These are phyloP conservation scores for Poliocrania exsul DNA, from an alignment of 2,797 vertebrate species.

Conservation along the genomic window DNA sequence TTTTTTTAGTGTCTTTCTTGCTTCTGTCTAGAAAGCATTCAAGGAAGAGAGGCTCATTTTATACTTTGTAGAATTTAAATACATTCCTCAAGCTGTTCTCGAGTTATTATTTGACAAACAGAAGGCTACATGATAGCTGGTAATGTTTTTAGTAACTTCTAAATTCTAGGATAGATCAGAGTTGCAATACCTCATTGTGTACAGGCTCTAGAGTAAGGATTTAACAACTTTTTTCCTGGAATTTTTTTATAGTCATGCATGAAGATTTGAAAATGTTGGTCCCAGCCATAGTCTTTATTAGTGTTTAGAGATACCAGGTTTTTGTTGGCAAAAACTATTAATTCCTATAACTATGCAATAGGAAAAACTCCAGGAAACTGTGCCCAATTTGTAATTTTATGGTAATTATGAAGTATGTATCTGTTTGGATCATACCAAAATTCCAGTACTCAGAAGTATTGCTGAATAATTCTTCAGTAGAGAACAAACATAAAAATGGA, in stretches of 20 bases:
- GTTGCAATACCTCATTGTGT: neutral
- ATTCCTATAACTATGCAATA: neutral
- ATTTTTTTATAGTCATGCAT: neutral
- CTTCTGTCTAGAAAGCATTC: neutral
- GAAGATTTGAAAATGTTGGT: neutral
- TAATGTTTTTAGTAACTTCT: neutral
- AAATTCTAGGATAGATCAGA: neutral
- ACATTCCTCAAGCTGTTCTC: neutral
- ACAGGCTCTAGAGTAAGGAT: neutral
- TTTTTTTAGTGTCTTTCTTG: neutral
- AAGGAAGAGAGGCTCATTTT: neutral
- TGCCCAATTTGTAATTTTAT: neutral
- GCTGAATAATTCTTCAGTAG: neutral
- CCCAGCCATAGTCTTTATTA: neutral
- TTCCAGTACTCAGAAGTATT: neutral
- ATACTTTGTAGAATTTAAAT: neutral
- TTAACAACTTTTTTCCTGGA: neutral
- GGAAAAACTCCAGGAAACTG: neutral
- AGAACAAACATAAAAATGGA: neutral
- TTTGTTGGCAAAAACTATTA: neutral
- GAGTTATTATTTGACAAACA: neutral
- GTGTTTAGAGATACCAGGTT: neutral
- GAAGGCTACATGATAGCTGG: neutral
- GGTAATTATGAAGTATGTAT: neutral
- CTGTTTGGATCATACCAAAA: neutral